Base-by-base conservation (phyloP, 2,797 vertebrate species). In the Alosa sapidissima region DNA sequence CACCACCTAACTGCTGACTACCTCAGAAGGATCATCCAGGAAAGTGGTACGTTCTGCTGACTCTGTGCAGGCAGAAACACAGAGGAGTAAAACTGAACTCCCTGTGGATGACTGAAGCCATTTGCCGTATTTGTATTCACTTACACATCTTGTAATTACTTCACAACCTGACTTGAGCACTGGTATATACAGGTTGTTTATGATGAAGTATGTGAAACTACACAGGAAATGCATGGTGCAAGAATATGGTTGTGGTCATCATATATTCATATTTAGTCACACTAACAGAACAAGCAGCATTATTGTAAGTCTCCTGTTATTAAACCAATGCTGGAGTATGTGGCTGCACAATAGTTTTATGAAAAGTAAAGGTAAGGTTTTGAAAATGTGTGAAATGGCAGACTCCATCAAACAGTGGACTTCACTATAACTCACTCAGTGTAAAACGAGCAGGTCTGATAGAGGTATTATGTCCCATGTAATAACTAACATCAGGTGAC, bases 21-120 rank as follows among this genome's bases (percentile, higher is more conserved):
- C 89, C 94, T 97, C 21, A 90, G 90, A 85, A 95, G 92, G 90
- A 96, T 97, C 90, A 93, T 94, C 90, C 96, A 96, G 87, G 95
- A 96, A 86, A 94, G 95, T 84, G 96, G 96, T 97, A 96, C 93
- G 96, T 16, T 84, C 68, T 82, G 85, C 87, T 41, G 33, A 0
- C 85, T 72, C 65, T 28, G 3, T 13, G 68, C 11, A 52, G 49
- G 24, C 45, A 47, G 82, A 11, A 48, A 21, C 78, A 2, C 45
- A 45, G 41, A 81, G 48, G 5, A 65, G 48, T 6, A 41, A 82
- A 45, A 14, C 11, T 47, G 49, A 3, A 0, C 11, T 72, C 68
- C 14, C 7, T 21, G 24, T 83, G 24, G 82, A 54, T 75, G 58
- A 81, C 36, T 47, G 72, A 83, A 78, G 75, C 52, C 81, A 41